A percentile compares a stretch with the other conserved stretches of the same genome.
Evolutionary conservation across 2,113 vertebrate genomes (phyloP).

Genomic region (Donacobius atricapilla): DNA sequence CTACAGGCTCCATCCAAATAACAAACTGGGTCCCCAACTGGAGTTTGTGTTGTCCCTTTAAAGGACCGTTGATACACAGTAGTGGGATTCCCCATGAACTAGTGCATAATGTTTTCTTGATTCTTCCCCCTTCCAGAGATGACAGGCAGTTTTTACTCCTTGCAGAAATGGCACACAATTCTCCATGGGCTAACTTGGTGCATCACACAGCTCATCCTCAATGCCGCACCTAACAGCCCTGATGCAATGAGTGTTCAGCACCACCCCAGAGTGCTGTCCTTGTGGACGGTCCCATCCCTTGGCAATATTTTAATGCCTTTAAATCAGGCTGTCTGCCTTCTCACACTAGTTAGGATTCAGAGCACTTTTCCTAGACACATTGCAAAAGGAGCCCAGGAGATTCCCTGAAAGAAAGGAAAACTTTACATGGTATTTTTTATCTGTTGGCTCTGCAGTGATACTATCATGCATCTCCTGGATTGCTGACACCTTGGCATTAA

Average conservation of each 20-base stretch:
- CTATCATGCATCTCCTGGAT: background rate
- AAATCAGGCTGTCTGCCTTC: background rate
- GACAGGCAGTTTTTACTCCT: background rate
- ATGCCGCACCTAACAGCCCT: fast-evolving
- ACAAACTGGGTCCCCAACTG: background rate
- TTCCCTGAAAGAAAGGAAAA: background rate
- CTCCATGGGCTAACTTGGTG: background rate
- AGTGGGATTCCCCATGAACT: background rate
- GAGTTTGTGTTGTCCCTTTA: background rate
- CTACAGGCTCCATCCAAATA: background rate
- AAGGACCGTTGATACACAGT: background rate
- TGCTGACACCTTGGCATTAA: conserved; percentile 1
- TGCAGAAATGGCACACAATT: background rate
- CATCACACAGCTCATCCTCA: background rate
- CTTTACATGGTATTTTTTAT: background rate
- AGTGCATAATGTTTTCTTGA: background rate
- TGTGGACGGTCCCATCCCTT: background rate
- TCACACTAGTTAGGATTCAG: conserved; percentile 10
- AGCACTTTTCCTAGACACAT: background rate
- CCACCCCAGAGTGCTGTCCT: background rate
- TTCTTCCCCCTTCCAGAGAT: background rate
- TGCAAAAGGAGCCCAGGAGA: conserved; percentile 3
- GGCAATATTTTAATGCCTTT: background rate
- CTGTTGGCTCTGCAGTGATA: background rate
- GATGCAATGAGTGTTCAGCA: background rate